A percentile compares a stretch with the other conserved stretches of the same genome.
Conservation (phyloP, 2,797 vertebrate genomes). For the Xiphophorus birchmanni region DNA sequence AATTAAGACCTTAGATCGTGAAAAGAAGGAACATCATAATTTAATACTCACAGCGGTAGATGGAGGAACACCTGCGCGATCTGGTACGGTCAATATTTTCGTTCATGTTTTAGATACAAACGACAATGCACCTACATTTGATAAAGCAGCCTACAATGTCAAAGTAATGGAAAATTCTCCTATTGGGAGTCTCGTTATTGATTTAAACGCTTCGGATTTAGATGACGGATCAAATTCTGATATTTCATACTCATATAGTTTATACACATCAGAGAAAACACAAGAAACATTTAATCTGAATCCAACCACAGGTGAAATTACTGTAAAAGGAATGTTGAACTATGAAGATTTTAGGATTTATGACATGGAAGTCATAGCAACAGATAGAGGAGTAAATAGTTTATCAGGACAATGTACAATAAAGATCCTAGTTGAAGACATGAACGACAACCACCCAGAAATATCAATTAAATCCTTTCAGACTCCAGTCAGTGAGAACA, state of each 20-base stretch:
- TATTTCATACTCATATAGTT: constrained; percentile 65
- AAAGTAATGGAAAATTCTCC: constrained; percentile 74
- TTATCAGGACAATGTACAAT: constrained; percentile 75
- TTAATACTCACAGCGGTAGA: constrained; percentile 73
- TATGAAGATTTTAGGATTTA: constrained; percentile 83
- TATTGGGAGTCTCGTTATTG: constrained; percentile 74
- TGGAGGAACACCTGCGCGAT: constrained; percentile 62
- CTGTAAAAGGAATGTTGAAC: constrained; percentile 82
- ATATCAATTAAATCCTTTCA: constrained; percentile 76
- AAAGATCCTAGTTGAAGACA: constrained; percentile 75
- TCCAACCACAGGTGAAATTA: constrained; percentile 80
- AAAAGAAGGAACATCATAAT: constrained; percentile 58
- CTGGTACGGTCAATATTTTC: constrained; percentile 73
- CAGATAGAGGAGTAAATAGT: constrained; percentile 73
- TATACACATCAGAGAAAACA: constrained; percentile 79
- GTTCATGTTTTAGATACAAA: constrained; percentile 78
- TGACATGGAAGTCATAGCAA: constrained; percentile 82
- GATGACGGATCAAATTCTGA: constrained; percentile 70
- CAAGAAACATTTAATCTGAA: constrained; percentile 73
- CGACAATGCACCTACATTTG: constrained; percentile 82
- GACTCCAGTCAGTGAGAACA: constrained; percentile 70
- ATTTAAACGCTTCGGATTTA: constrained; percentile 78
- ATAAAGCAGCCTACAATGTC: constrained; percentile 34
- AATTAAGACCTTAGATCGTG: constrained; percentile 61
- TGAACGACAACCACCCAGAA: constrained; percentile 83